Conservation (phyloP, 2,797 vertebrate genomes). For the Columba guinea region DNA sequence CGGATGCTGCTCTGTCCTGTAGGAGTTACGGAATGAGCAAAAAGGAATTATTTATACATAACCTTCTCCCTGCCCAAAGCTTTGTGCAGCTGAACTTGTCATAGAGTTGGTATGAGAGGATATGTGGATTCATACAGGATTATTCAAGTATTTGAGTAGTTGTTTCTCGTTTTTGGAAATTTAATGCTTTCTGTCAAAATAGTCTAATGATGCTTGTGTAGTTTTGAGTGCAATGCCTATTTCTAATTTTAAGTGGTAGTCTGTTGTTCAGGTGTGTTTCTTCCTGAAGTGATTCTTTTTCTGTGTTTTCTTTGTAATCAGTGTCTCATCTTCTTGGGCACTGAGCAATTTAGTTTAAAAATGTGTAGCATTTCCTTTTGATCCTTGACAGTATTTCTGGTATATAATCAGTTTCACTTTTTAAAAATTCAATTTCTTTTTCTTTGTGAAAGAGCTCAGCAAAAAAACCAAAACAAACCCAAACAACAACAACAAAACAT, state of each 20-base stretch:
- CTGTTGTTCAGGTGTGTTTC: neutral
- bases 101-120: neutral
- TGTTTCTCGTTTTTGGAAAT: neutral
- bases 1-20: neutral
- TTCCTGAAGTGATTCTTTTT: neutral
- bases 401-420: neutral
- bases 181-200: neutral
- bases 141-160: neutral
- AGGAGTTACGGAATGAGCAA: neutral
- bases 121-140: neutral
- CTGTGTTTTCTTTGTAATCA: neutral
- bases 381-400: slow-evolving; percentile 8
- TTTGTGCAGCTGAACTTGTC: neutral
- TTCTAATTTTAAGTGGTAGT: neutral
- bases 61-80: neutral
- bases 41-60: neutral
- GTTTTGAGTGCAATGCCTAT: neutral
- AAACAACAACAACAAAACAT: too few relatives aligned
- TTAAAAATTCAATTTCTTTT: neutral
- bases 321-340: neutral
- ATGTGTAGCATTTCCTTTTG: slow-evolving; percentile 23
- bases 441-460: neutral
- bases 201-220: neutral
- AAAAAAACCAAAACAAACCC: neutral
- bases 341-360: neutral